Percentiles rank a stretch among this genome's conserved stretches.
Evolutionary conservation across 2,888 invertebrate species (phyloP).

Genomic region (Pomacea canaliculata): DNA sequence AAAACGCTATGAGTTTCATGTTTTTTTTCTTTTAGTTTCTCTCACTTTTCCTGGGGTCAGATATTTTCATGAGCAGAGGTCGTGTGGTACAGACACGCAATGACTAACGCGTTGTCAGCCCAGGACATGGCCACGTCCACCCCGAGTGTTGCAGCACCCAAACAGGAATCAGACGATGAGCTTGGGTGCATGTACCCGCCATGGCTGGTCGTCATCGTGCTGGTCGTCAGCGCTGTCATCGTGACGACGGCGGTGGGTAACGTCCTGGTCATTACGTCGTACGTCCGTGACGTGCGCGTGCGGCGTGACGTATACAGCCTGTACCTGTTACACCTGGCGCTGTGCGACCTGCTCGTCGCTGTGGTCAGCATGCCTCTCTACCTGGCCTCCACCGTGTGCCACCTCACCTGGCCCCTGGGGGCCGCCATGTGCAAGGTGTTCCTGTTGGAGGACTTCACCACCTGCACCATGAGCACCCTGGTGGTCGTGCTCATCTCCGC

Average conservation of each 20-base stretch:
- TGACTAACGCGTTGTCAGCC: no score
- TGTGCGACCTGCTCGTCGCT: constrained; percentile 45
- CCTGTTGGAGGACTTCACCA: constrained; percentile 44
- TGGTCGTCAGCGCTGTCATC: constrained; percentile 34
- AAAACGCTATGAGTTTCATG: no score
- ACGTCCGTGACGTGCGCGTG: constrained; percentile 37
- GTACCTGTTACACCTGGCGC: constrained; percentile 48
- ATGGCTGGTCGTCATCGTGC: constrained; percentile 26
- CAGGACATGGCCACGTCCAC: no score
- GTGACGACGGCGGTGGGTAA: constrained; percentile 44
- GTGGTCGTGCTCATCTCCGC: constrained; percentile 48
- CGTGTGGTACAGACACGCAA: no score
- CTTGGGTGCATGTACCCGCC: background rate
- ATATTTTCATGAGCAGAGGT: no score
- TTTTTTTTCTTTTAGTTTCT: no score
- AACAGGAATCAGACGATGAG: no score
- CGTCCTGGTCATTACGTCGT: constrained; percentile 42
- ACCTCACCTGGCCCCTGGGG: constrained; percentile 49
- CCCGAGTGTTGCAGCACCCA: no score
- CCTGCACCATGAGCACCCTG: constrained; percentile 45
- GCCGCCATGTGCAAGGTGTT: constrained; percentile 46
- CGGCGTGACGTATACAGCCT: constrained; percentile 40
- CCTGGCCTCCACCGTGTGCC: constrained; percentile 42
- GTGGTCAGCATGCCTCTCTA: constrained; percentile 48
- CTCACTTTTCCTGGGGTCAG: no score